A percentile compares a stretch with the other conserved stretches of the same genome.
Evolutionary conservation across 2,888 invertebrate species (phyloP).

Genomic region (Tholera decimalis): DNA sequence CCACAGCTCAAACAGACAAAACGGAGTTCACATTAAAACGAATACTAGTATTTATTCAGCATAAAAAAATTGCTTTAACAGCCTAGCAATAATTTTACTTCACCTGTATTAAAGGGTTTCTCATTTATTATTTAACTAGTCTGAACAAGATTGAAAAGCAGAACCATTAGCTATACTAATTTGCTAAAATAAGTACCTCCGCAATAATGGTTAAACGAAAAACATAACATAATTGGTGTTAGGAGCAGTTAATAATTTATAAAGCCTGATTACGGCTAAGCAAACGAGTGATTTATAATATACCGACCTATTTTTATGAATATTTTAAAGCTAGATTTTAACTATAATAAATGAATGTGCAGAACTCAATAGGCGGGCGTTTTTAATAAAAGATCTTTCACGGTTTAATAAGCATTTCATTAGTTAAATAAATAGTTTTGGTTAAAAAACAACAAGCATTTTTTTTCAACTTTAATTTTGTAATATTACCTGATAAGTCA

Average conservation of each 20-base stretch:
- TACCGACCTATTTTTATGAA: neutral
- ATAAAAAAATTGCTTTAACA: neutral
- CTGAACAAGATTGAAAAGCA: neutral
- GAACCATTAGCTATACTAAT: neutral
- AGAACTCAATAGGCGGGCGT: neutral
- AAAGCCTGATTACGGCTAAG: constrained; percentile 21
- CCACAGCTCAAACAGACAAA: too few relatives aligned
- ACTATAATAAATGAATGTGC: constrained; percentile 33
- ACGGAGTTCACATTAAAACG: neutral
- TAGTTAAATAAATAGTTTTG: constrained; percentile 7
- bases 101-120: neutral
- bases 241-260: constrained; percentile 17
- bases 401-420: too few relatives aligned
- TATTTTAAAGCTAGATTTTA: constrained; percentile 14
- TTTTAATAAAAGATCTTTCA: neutral
- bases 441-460: neutral
- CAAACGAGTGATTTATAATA: constrained; percentile 22
- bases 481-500: too few relatives aligned
- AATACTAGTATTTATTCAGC: neutral
- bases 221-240: neutral
- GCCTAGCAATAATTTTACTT: neutral
- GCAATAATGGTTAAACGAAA: neutral
- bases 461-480: neutral
- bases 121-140: constrained; percentile 22
- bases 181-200: neutral